phyloP scores from a whole-genome alignment of 2,888 invertebrate species.

The Eilema sororculum region DNA sequence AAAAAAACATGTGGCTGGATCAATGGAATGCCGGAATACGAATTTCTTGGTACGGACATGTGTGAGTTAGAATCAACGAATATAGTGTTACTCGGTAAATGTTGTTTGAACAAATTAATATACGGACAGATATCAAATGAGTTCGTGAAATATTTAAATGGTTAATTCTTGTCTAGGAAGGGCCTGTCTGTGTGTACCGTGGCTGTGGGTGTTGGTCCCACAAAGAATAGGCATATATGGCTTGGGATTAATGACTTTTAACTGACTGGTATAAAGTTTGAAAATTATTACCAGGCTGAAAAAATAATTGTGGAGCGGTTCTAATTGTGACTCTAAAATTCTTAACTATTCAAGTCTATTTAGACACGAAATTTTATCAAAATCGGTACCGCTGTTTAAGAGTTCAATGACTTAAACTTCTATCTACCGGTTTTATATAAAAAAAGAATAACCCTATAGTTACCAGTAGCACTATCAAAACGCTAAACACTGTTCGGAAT shows the following conservation, averaged over 20 bases:
- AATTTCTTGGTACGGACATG: background rate
- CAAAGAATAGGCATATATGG: too few species aligned
- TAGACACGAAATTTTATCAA: background rate
- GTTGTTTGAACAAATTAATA: background rate
- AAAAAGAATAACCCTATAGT: background rate
- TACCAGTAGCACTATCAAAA: background rate
- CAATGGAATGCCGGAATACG: slow-evolving; percentile 3
- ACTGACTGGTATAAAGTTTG: too few species aligned
- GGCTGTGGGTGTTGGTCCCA: too few species aligned
- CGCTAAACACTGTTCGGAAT: background rate
- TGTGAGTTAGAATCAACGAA: background rate
- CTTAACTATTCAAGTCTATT: background rate
- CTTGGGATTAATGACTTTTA: too few species aligned
- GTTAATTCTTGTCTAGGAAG: too few species aligned
- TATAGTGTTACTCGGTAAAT: background rate
- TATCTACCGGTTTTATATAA: background rate
- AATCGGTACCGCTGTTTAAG: background rate
- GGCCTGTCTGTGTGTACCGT: too few species aligned
- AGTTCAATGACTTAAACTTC: background rate
- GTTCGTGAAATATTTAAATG: too few species aligned
- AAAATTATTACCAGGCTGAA: too few species aligned
- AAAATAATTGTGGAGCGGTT: too few species aligned
- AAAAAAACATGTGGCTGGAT: slow-evolving; percentile 16
- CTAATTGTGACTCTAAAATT: too few species aligned
- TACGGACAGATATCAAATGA: background rate